Base-by-base conservation (phyloP, 2,113 vertebrate genomes). In the Marmota flaviventris region DNA sequence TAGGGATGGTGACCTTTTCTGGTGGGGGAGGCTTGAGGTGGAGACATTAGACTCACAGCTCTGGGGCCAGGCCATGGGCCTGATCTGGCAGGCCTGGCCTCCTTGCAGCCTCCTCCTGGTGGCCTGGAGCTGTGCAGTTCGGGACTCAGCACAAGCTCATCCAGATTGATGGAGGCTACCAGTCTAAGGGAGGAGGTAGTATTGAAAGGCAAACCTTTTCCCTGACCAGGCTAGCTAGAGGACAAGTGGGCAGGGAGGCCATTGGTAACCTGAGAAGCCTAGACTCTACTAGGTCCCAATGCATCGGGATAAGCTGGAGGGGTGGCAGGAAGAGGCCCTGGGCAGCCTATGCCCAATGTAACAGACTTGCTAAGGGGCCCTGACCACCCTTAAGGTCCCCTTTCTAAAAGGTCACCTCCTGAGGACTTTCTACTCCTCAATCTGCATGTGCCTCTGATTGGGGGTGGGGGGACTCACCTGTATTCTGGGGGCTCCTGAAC, bases 381-480 rank as follows among this genome's bases (percentile, higher is more conserved):
- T 24, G 48, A 48, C 11, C 48, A 72, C 51, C 45, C n/a, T 48
- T 45, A 34, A 79, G 29, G 42, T 51, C 14, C 75, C 82, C 53
- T 37, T n/a, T 81, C 82, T 65, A 72, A 73, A 69, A 87, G 51
- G 53, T 61, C 45, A 61, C 37, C 32, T 79, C 58, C 90, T 24
- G 6, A 75, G 14, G 77, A 48, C 61, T 73, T 51, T 27, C 93
- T 45, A 69, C 37, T 4, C 16, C 34, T 8, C 39, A 51, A n/a
- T n/a, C 12, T 18, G 8, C 24, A 14, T 1, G 16, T 53, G 24
- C 2, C 4, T 29, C 48, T 53, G 78, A 69, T 97, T 89, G 83
- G 89, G 42, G 12, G 20, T 22, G 2, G 13, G 34, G 77, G 89
- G 96, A 78, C 97, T 98, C 58, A 98, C 98, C 95, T 98, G 93